Percentiles rank a stretch among this genome's conserved stretches.
These are phyloP conservation scores for Rhinella marina DNA, from an alignment of 2,797 vertebrate species.

Conservation along the genomic window DNA sequence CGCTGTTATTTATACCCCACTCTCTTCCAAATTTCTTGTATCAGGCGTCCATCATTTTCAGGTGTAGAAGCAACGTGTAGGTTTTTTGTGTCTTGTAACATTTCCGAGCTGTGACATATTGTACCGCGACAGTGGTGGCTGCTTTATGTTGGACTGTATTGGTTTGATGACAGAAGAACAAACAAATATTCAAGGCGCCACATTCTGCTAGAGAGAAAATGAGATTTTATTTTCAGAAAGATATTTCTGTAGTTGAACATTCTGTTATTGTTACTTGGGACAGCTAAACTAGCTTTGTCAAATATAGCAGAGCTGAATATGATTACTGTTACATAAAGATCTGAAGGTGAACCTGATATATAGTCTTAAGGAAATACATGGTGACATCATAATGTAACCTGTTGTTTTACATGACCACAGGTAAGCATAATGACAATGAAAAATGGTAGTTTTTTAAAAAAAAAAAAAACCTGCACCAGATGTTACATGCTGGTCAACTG, in stretches of 20 bases:
- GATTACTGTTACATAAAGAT: background rate
- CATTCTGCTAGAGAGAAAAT: constrained; percentile 16
- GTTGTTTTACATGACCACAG: background rate
- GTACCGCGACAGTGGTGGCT: constrained; percentile 27
- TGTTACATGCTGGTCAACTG: too few relatives aligned
- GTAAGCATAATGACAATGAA: background rate
- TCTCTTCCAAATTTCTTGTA: constrained; percentile 64
- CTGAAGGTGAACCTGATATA: too few relatives aligned
- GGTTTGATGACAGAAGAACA: constrained; percentile 48
- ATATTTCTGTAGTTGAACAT: background rate
- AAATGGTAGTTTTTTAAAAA: too few relatives aligned
- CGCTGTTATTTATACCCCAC: constrained; percentile 57
- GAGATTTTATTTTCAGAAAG: background rate
- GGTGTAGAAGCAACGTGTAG: constrained; percentile 58
- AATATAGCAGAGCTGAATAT: too few relatives aligned
- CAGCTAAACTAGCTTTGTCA: background rate
- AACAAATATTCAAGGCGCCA: constrained; percentile 36
- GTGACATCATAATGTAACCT: background rate
- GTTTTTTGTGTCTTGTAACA: constrained; percentile 57
- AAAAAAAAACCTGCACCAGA: too few relatives aligned
- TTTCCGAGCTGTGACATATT: constrained; percentile 53
- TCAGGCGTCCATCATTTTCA: constrained; percentile 64
- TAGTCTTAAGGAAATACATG: too few relatives aligned
- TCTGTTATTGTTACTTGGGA: background rate
- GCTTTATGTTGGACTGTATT: constrained; percentile 35